phyloP scores from a whole-genome alignment of 2,113 vertebrate genomes.

The Probosciger aterrimus region DNA sequence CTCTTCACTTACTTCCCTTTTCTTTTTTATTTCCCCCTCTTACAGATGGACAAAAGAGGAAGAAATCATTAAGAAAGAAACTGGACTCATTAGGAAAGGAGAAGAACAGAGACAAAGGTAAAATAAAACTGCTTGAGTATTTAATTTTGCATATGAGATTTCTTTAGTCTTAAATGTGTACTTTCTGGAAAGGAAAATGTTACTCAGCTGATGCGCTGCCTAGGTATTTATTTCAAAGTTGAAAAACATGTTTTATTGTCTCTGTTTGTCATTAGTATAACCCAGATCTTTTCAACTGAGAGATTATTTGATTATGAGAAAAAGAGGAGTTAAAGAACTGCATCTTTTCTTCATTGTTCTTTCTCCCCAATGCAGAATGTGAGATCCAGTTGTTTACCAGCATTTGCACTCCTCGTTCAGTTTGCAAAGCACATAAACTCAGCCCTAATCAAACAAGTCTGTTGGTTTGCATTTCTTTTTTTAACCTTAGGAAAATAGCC shows the following conservation, averaged over 20 bases:
- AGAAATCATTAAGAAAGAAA: slow-evolving; percentile 94
- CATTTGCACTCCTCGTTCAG: background rate
- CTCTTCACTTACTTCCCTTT: background rate
- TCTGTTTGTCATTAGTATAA: background rate
- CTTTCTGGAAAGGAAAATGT: background rate
- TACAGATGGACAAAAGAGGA: slow-evolving; percentile 93
- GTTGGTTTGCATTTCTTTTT: background rate
- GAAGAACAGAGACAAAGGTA: slow-evolving; percentile 97
- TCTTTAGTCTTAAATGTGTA: background rate
- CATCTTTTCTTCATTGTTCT: background rate
- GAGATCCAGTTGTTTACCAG: background rate
- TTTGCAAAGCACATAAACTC: background rate
- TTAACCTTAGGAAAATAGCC: background rate
- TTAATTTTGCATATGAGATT: background rate
- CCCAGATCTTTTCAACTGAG: background rate
- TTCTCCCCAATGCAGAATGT: background rate
- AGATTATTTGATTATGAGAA: background rate
- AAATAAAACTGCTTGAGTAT: background rate
- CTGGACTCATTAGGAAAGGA: slow-evolving; percentile 95
- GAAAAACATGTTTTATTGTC: background rate
- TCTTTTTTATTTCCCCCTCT: slow-evolving; percentile 12
- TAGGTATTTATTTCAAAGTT: background rate
- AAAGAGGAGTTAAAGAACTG: background rate
- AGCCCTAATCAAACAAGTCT: background rate
- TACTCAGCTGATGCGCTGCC: background rate